phyloP scores from a whole-genome alignment of 2,113 vertebrate genomes.

The Percina caprodes region DNA sequence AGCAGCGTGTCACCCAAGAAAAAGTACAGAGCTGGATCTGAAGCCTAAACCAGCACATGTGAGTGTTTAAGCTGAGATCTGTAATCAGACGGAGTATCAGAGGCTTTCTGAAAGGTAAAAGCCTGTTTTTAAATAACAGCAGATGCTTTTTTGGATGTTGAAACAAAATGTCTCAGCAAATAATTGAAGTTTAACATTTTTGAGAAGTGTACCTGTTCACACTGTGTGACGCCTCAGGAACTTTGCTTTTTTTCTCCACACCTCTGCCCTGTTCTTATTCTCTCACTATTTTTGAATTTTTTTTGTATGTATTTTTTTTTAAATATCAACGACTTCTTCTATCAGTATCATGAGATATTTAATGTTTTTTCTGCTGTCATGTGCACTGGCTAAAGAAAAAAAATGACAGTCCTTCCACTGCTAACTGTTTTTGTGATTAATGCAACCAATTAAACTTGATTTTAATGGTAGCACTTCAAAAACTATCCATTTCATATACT shows the following conservation, averaged over 20 bases:
- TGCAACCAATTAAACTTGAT: conserved; percentile 64
- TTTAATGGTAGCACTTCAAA: conserved; percentile 41
- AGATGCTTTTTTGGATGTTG: conserved; percentile 52
- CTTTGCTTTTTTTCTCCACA: conserved; percentile 40
- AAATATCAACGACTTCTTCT: conserved; percentile 17
- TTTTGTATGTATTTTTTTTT: background rate
- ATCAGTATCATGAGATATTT: conserved; percentile 15
- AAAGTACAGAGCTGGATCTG: conserved; percentile 32
- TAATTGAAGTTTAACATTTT: conserved; percentile 61
- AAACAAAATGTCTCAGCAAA: conserved; percentile 60
- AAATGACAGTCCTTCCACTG: conserved; percentile 25
- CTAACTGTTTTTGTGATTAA: conserved; percentile 57
- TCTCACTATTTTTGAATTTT: conserved; percentile 1
- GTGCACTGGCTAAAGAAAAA: conserved; percentile 41
- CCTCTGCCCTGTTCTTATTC: background rate
- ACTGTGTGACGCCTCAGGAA: conserved; percentile 34
- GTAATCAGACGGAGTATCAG: conserved; percentile 52
- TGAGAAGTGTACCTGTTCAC: conserved; percentile 35
- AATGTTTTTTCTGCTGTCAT: conserved; percentile 28
- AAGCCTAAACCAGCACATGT: conserved; percentile 29
- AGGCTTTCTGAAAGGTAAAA: conserved; percentile 54
- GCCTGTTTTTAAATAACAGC: conserved; percentile 72
- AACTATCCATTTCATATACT: conserved; percentile 5
- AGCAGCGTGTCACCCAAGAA: conserved; percentile 37
- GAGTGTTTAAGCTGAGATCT: conserved; percentile 35